These are phyloP conservation scores for Astreopora myriophthalma DNA, from an alignment of 64 coral and sea anemone species.

Conservation along the genomic window DNA sequence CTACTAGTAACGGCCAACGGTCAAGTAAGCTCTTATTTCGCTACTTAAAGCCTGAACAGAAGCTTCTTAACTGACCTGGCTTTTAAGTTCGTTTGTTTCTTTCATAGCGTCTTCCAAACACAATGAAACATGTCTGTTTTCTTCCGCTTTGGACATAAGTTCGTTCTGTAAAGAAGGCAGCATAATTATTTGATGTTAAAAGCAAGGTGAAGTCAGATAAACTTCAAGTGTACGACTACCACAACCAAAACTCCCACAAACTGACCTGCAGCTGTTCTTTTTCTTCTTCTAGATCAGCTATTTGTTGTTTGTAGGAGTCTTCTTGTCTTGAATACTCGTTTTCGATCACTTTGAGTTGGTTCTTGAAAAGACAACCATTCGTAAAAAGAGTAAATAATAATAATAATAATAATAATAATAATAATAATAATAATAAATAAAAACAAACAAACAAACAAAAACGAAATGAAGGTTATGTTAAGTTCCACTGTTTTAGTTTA, in stretches of 20 bases:
- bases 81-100: slow-evolving; percentile 93
- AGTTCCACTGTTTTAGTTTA: no score
- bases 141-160: slow-evolving; percentile 83
- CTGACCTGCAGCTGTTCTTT: slow-evolving; percentile 94
- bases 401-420: no score
- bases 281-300: slow-evolving; percentile 97
- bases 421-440: no score
- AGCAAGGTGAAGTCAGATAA: background rate
- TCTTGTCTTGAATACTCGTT: slow-evolving; percentile 90
- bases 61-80: slow-evolving; percentile 55
- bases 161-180: slow-evolving; percentile 61
- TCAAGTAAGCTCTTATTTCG: no score
- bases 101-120: slow-evolving; percentile 99
- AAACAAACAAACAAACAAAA: no score
- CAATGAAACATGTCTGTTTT: slow-evolving; percentile 87
- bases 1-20: no score
- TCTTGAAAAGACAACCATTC: slow-evolving; percentile 28
- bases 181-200: background rate
- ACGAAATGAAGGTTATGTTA: no score
- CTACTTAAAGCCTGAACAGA: no score
- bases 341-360: slow-evolving; percentile 85
- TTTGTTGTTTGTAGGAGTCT: slow-evolving; percentile 82
- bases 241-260: background rate
- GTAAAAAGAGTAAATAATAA: no score
- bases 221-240: background rate